A percentile compares a stretch with the other conserved stretches of the same genome.
phyloP scores from a whole-genome alignment of 2,113 vertebrate genomes.

The Prolemur simus region DNA sequence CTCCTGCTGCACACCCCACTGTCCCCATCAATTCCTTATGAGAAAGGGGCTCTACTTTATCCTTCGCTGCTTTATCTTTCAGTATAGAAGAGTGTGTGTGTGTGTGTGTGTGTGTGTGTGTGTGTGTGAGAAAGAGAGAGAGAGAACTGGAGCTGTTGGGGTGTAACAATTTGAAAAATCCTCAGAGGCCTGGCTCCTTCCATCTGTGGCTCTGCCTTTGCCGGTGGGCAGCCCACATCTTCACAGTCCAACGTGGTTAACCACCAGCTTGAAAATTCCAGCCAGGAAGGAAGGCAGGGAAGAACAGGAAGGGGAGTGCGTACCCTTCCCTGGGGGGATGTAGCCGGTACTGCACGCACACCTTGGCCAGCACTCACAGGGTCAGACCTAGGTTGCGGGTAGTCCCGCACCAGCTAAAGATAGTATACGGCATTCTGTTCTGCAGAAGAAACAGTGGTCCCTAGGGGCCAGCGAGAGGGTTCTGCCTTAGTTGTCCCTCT shows the following conservation, averaged over 20 bases:
- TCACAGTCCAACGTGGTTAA: neutral
- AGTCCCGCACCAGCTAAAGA: neutral
- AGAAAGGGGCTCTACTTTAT: neutral
- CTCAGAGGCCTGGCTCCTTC: neutral
- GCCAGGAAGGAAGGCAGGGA: neutral
- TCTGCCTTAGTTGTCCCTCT: neutral
- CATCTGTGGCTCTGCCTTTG: rapidly evolving
- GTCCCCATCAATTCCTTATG: neutral
- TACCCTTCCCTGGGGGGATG: rapidly evolving
- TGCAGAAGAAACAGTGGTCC: neutral
- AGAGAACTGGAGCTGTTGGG: too few relatives aligned
- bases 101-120: neutral
- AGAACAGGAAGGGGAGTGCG: neutral
- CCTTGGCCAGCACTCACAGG: neutral
- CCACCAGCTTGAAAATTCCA: neutral
- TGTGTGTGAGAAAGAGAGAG: neutral
- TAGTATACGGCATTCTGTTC: neutral
- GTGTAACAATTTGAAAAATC: neutral
- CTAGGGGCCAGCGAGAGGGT: neutral
- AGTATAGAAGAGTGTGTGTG: neutral
- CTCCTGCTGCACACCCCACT: rapidly evolving
- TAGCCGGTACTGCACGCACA: neutral
- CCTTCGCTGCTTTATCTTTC: neutral
- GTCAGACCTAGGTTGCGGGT: neutral
- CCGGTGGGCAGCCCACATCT: too few relatives aligned